Evolutionary conservation across 2,888 invertebrate species (phyloP).

Genomic region (Stenodema calcarata): DNA sequence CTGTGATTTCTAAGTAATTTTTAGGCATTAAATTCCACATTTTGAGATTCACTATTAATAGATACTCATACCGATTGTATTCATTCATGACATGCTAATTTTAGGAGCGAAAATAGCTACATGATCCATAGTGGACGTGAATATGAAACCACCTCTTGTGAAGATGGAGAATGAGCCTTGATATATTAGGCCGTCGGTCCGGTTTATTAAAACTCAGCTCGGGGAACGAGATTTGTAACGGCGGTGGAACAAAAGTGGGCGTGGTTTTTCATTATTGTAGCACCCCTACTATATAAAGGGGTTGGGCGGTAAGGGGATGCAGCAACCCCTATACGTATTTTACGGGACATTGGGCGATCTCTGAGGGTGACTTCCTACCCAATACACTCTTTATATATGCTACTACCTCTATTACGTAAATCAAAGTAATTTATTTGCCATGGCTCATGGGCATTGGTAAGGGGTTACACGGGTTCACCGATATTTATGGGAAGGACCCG

Average conservation of each 20-base stretch:
- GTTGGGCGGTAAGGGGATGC: constrained; percentile 4
- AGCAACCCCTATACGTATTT: constrained; percentile 34
- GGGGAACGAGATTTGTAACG: background rate
- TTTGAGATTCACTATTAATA: too few species aligned
- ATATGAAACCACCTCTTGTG: background rate
- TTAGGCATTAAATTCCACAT: too few species aligned
- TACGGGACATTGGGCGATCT: constrained; percentile 43
- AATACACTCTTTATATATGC: constrained; percentile 48
- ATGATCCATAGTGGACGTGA: too few species aligned
- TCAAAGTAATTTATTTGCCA: constrained; percentile 49
- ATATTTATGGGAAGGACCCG: constrained; percentile 36
- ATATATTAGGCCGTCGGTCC: background rate
- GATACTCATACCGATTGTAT: too few species aligned
- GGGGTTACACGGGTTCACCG: constrained; percentile 10
- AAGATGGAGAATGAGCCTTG: background rate
- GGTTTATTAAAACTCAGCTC: background rate
- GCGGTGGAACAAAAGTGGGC: constrained; percentile 36
- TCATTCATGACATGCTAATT: too few species aligned
- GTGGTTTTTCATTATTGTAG: constrained; percentile 42
- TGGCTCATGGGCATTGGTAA: constrained; percentile 38
- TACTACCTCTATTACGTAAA: constrained; percentile 44
- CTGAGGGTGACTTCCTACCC: constrained; percentile 17
- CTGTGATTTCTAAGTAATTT: too few species aligned
- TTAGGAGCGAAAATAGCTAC: too few species aligned
- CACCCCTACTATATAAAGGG: constrained; percentile 1